phyloP scores from a whole-genome alignment of 1,140 invertebrate genomes.

The Pseudomyrmex dendroicus region DNA sequence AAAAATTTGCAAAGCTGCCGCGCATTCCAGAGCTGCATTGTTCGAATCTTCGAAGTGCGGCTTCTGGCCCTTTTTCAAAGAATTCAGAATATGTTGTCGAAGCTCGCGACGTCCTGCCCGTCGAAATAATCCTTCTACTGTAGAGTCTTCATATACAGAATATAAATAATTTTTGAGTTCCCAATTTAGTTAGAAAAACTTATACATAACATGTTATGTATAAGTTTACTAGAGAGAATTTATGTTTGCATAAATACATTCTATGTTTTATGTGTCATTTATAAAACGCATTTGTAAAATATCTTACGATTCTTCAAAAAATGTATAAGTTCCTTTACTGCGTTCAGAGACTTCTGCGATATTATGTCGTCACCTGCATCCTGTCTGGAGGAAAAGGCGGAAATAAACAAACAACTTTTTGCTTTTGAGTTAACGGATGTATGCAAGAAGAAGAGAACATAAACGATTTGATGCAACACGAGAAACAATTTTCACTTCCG shows the following conservation, averaged over 20 bases:
- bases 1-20: conserved; percentile 82
- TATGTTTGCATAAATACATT: no score
- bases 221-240: no score
- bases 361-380: conserved; percentile 75
- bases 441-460: conserved; percentile 13
- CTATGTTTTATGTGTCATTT: no score
- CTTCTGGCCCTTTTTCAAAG: conserved; percentile 74
- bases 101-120: conserved; percentile 69
- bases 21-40: conserved; percentile 75
- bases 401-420: conserved; percentile 37
- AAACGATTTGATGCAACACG: conserved; percentile 7
- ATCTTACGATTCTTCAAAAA: conserved; percentile 75
- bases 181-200: neutral
- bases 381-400: conserved; percentile 46
- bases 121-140: conserved; percentile 77
- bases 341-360: conserved; percentile 75
- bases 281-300: conserved; percentile 3
- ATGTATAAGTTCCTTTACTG: conserved; percentile 73
- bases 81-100: conserved; percentile 70
- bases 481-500: conserved; percentile 12
- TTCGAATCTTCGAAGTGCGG: conserved; percentile 65
- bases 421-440: conserved; percentile 36
- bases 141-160: conserved; percentile 69
- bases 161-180: neutral
- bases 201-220: no score